phyloP scores from a whole-genome alignment of 2,888 invertebrate species.

The Scrobipalpa costella region DNA sequence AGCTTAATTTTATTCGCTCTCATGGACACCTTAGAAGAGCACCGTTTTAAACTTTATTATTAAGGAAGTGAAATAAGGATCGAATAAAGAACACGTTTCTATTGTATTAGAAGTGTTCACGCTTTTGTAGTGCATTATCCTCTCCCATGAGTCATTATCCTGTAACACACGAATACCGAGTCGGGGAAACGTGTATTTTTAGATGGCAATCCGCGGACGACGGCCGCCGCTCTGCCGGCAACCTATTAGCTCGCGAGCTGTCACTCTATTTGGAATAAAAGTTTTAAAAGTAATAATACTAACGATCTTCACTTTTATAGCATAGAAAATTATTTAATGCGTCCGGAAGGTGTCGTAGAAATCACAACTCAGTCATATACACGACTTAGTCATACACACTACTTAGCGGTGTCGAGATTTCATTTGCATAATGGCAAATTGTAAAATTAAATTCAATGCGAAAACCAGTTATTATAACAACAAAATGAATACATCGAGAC shows the following conservation, averaged over 20 bases:
- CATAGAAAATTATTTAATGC: neutral
- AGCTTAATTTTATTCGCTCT: too few species aligned
- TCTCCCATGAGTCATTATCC: constrained; percentile 72
- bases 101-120: constrained; percentile 50
- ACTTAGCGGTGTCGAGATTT: too few species aligned
- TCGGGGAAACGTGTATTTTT: constrained; percentile 75
- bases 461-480: neutral
- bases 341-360: too few species aligned
- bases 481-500: neutral
- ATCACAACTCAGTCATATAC: too few species aligned
- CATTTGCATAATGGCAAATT: too few species aligned
- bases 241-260: constrained; percentile 45
- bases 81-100: constrained; percentile 39
- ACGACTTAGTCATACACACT: too few species aligned
- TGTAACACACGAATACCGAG: constrained; percentile 66
- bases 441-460: neutral
- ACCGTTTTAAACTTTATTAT: too few species aligned
- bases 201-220: constrained; percentile 63
- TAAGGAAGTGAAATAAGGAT: constrained; percentile 16
- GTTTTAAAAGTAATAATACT: neutral
- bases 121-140: constrained; percentile 51
- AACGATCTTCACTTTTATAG: neutral
- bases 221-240: constrained; percentile 42
- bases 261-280: constrained; percentile 39
- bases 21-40: too few species aligned